Conservation (phyloP, 2,888 invertebrate species). For the Oxytorus armatus region DNA sequence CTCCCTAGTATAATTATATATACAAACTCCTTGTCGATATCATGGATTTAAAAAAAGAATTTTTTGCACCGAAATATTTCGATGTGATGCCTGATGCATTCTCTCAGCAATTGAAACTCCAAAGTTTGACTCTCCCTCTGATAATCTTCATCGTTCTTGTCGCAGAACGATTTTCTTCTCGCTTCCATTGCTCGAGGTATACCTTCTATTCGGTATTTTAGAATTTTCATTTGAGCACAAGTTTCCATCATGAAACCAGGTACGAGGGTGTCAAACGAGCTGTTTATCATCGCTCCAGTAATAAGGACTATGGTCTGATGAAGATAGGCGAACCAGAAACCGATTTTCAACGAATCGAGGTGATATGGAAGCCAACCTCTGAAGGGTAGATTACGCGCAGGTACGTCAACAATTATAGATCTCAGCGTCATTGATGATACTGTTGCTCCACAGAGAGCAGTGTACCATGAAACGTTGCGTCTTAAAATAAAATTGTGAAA, state of each 20-base stretch:
- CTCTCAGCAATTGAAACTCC: slow-evolving; percentile 51
- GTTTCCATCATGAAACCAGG: slow-evolving; percentile 70
- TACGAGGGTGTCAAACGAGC: slow-evolving; percentile 76
- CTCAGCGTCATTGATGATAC: slow-evolving; percentile 46
- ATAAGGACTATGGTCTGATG: slow-evolving; percentile 65
- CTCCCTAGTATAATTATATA: too few species aligned
- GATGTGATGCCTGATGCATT: slow-evolving; percentile 63
- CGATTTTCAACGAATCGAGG: slow-evolving; percentile 41
- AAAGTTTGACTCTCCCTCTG: background rate
- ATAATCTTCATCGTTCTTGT: background rate
- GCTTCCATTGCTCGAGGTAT: slow-evolving; percentile 39
- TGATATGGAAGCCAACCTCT: slow-evolving; percentile 70
- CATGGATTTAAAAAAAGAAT: background rate
- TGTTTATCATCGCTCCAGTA: slow-evolving; percentile 66
- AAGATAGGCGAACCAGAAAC: slow-evolving; percentile 59
- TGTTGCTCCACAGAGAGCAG: slow-evolving; percentile 34
- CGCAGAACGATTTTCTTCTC: slow-evolving; percentile 41
- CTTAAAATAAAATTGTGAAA: slow-evolving; percentile 29
- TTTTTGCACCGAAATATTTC: slow-evolving; percentile 62
- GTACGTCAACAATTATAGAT: slow-evolving; percentile 59
- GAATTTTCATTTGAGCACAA: slow-evolving; percentile 76
- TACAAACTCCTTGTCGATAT: background rate
- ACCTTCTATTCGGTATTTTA: slow-evolving; percentile 71
- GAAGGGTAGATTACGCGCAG: slow-evolving; percentile 63
- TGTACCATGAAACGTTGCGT: slow-evolving; percentile 49